Base-by-base conservation (phyloP, 2,113 vertebrate genomes). In the Motacilla alba region DNA sequence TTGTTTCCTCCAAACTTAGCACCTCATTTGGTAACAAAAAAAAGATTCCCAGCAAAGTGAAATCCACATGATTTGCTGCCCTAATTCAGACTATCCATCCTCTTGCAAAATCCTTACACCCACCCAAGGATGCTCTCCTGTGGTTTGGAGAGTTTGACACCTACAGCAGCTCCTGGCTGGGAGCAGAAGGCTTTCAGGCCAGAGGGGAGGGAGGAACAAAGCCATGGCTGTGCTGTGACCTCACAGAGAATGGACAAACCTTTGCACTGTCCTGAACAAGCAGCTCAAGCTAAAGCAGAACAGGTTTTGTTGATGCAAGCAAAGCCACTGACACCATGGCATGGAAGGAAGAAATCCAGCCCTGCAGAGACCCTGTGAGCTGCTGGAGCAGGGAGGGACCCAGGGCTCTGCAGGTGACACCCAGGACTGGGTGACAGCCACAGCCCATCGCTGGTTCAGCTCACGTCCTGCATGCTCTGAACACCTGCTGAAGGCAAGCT, bases 1-100 rank as follows among this genome's bases (percentile, higher is more conserved):
- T 21, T 55, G 55, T 37, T 88, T 95, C 82, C 43, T 70, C 39
- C 69, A 90, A 95, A 81, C 58, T 50, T 46, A 74, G 27, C 50
- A 50, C 37, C 44, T 72, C 62, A 15, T 62, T 20, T 53, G 31
- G 41, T 21, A 68, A 37, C 3, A 35, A 35, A 53, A 35, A 35
- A 49, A 93, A 41, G 15, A 58, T 62, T 37, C 46, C 11, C 58
- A 77, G n/a, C 41, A 3, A 44, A 7, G 28, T 8, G 44, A 75
- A 74, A 82, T 19, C 33, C 63, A 20, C 9, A 7, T 0, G 11
- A 49, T 90, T 64, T 44, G 22, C 10, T 31, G 15, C 41, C 69
- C 11, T 64, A 26, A 58, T 69, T 90, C 53, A 46, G 53, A 58
- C 1, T 31, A n/a, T 20, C 31, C 31, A 3, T 21, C 13, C 14